phyloP scores from a whole-genome alignment of 2,797 vertebrate species.

The Liasis olivaceus region DNA sequence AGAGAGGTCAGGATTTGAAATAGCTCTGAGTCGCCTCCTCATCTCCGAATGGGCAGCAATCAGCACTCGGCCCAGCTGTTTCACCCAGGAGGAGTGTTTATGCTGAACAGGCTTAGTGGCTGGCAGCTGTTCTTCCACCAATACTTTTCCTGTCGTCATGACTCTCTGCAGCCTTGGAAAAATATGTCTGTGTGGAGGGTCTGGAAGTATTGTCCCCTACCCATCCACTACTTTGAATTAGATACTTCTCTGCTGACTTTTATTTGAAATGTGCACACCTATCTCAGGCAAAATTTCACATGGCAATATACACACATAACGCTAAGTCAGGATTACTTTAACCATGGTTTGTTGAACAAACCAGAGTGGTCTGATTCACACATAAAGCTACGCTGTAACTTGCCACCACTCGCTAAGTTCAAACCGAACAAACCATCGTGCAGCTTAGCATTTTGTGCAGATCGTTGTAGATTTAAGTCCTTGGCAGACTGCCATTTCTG shows the following conservation, averaged over 20 bases:
- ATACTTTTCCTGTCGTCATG: background rate
- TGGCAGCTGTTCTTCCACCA: background rate
- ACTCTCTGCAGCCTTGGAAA: background rate
- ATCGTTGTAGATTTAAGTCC: rapidly evolving
- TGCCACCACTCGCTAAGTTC: background rate
- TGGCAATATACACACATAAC: background rate
- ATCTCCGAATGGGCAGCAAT: background rate
- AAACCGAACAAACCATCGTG: background rate
- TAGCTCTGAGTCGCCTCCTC: background rate
- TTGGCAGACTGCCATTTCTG: background rate
- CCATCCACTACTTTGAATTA: background rate
- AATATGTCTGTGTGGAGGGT: no score
- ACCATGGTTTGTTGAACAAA: background rate
- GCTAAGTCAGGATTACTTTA: background rate
- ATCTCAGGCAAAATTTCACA: background rate
- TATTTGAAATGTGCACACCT: background rate
- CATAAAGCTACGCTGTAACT: background rate
- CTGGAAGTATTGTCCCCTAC: no score
- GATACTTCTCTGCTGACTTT: background rate
- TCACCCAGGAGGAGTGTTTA: background rate
- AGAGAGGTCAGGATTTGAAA: background rate
- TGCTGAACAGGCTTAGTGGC: background rate
- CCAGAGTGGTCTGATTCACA: background rate
- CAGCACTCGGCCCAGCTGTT: background rate
- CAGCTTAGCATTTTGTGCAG: background rate